Base-by-base conservation (phyloP, 2,888 invertebrate species). In the Oegoconia quadripuncta region DNA sequence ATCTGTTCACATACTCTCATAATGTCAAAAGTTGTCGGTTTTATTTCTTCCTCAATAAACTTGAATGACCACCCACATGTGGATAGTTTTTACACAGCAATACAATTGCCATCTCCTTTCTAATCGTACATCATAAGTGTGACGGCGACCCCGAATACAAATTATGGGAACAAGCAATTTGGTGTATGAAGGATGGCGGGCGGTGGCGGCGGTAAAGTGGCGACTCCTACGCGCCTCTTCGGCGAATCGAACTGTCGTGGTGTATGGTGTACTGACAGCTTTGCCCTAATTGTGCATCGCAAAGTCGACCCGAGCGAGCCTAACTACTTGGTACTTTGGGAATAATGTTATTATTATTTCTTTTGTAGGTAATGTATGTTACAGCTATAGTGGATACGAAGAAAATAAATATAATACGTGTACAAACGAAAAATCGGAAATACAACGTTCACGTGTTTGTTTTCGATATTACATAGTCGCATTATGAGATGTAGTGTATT, bases 161-260 rank as follows among this genome's bases (percentile, higher is more conserved):
- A 80, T 81, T 79, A 87, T 83, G 78, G 77, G 84, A 83, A 80
- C 82, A 68, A 73, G 76, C 62, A 75, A 77, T 77, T 78, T 78
- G 60, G 73, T 78, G 75, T 79, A 80, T 74, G 81, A 82, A 83
- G 79, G 79, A 83, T 84, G 72, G 64, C 56, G 59, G 9, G 50
- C 53, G 56, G 64, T n/a, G n/a, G 52, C 55, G 64, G 49, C 59
- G 57, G 66, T 74, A 74, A 74, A 73, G 73, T 67, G 65, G 64
- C 57, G 64, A 72, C 83, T 68, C 86, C 87, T 75, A 87, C 86
- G 72, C 79, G 62, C 57, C 59, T 61, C 59, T 86, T 86, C 87
- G 74, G 54, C 67, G 83, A 86, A 84, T 74, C 67, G 59, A 81
- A 83, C 83, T 80, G 84, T 82, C 71, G n/a, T n/a, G 57, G 59